Conservation (phyloP, 2,113 vertebrate genomes). For the Brachyhypopomus occidentalis region DNA sequence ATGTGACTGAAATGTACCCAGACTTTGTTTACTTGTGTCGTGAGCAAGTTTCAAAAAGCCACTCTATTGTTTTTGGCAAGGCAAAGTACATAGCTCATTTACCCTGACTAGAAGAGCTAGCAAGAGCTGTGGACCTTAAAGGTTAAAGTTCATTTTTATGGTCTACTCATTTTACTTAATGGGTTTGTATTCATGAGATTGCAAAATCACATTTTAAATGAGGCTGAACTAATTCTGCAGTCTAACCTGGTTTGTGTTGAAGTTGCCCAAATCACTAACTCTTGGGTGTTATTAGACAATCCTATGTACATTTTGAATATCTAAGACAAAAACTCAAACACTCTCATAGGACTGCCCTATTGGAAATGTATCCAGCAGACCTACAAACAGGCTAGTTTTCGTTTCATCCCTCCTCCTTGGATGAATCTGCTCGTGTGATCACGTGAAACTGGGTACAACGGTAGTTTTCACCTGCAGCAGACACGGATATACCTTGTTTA, state of each 20-base stretch:
- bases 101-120: not conserved
- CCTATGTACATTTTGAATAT: not conserved
- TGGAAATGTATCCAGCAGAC: too few species aligned
- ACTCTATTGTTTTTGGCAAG: slow-evolving; percentile 15
- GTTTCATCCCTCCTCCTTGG: not conserved
- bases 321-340: not conserved
- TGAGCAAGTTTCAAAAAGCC: slow-evolving; percentile 8
- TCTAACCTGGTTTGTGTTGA: not conserved
- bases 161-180: not conserved
- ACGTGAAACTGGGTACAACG: not conserved
- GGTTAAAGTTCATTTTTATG: not conserved
- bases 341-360: not conserved
- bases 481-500: slow-evolving; percentile 41
- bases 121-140: not conserved
- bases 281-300: not conserved
- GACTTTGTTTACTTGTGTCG: not conserved
- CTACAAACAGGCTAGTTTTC: not conserved
- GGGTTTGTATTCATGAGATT: not conserved
- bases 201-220: not conserved
- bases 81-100: not conserved
- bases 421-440: not conserved
- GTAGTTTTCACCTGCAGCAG: slow-evolving; percentile 25
- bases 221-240: not conserved
- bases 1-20: slow-evolving; percentile 5
- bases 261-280: not conserved